Evolutionary conservation across 1,140 invertebrate genomes (phyloP).

Genomic region (Aphelinus atriplicis): DNA sequence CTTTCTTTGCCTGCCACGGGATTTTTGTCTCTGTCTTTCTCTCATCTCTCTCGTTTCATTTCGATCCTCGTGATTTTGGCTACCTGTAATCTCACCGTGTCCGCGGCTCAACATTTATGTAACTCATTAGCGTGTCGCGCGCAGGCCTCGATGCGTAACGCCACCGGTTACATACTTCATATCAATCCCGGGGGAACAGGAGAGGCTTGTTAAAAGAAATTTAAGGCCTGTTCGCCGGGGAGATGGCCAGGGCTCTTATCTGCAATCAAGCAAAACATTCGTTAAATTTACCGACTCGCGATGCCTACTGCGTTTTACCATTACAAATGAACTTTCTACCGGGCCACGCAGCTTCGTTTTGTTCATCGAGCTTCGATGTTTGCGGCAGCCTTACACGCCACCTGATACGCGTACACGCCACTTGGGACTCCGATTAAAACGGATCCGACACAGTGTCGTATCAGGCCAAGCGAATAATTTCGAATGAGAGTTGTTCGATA

Average conservation of each 20-base stretch:
- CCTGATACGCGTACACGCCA: no score
- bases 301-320: neutral
- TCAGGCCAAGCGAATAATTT: no score
- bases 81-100: neutral
- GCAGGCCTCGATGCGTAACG: neutral
- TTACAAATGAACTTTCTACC: constrained; percentile 26
- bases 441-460: no score
- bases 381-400: neutral
- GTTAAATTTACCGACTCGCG: neutral
- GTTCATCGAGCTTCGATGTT: neutral
- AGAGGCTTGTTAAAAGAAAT: constrained; percentile 28
- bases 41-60: neutral
- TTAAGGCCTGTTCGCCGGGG: neutral
- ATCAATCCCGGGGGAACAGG: constrained; percentile 14
- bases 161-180: constrained; percentile 3
- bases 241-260: neutral
- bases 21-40: neutral
- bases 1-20: neutral
- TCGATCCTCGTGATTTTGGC: neutral
- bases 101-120: constrained; percentile 1
- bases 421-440: no score
- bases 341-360: no score
- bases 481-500: no score
- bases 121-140: constrained; percentile 26
- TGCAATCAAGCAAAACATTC: constrained; percentile 10